These are phyloP conservation scores for Apolygus lucorum DNA, from an alignment of 1,140 invertebrate genomes.

Conservation along the genomic window DNA sequence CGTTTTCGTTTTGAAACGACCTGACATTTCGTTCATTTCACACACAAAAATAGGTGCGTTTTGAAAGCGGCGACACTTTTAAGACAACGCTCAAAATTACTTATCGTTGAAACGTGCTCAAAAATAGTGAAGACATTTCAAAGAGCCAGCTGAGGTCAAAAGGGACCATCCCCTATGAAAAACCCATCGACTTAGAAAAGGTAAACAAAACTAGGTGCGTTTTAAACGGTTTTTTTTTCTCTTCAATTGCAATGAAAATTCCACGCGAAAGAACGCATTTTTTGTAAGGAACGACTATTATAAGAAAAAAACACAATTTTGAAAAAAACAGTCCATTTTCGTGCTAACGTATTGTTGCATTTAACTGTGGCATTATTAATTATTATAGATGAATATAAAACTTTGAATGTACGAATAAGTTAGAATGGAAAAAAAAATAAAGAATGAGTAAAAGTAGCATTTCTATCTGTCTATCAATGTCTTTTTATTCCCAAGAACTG, in stretches of 20 bases:
- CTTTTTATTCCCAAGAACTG: slow-evolving; percentile 1
- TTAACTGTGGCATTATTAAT: not conserved
- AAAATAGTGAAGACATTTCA: not conserved
- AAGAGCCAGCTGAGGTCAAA: not conserved
- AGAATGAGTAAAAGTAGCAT: not conserved
- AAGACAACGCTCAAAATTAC: not conserved
- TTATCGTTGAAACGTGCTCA: not conserved
- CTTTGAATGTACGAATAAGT: not conserved
- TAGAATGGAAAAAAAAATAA: not conserved
- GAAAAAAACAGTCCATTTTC: not conserved
- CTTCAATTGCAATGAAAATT: too few species aligned
- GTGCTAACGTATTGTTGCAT: not conserved
- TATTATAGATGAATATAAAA: not conserved
- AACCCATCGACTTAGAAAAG: not conserved
- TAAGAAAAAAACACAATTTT: too few species aligned
- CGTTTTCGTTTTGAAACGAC: too few species aligned
- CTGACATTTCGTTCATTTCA: too few species aligned
- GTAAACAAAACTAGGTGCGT: too few species aligned
- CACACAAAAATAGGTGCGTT: too few species aligned
- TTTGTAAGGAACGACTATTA: too few species aligned
- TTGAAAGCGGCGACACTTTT: too few species aligned
- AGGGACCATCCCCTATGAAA: not conserved
- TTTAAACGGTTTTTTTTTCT: too few species aligned
- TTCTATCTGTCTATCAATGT: slow-evolving; percentile 14
- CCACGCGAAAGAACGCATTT: too few species aligned